Evolutionary conservation across 2,888 invertebrate genomes (phyloP).

Genomic region (Drosophila greeni): DNA sequence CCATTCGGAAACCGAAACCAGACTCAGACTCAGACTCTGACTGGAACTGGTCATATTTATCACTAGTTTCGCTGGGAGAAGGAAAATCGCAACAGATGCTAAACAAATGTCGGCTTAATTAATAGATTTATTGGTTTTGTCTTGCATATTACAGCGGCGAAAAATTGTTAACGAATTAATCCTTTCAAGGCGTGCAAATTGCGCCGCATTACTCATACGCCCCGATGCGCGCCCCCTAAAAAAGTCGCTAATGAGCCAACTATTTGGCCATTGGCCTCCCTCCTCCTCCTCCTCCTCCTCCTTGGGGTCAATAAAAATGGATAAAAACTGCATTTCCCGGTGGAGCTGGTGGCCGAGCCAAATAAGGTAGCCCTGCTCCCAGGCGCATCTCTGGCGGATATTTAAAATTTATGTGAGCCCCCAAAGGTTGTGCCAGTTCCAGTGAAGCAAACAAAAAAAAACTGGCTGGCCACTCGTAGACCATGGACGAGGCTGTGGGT

Average conservation of each 20-base stretch:
- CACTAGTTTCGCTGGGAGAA: conserved; percentile 23
- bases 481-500: conserved; percentile 34
- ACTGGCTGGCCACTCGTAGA: conserved; percentile 4
- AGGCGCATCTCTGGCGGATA: conserved; percentile 60
- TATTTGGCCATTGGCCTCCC: conserved; percentile 45
- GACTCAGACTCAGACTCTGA: background rate
- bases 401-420: conserved; percentile 68
- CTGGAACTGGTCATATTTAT: conserved; percentile 32
- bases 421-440: conserved; percentile 49
- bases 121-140: conserved; percentile 77
- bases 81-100: conserved; percentile 41
- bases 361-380: conserved; percentile 60
- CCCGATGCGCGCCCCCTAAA: conserved; percentile 28
- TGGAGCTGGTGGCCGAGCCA: conserved; percentile 35
- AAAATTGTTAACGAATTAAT: conserved; percentile 77
- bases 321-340: conserved; percentile 67
- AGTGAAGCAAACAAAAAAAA: conserved; percentile 34
- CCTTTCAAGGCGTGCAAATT: conserved; percentile 75
- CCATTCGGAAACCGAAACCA: conserved; percentile 50
- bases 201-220: conserved; percentile 64
- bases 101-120: conserved; percentile 75
- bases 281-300: too few relatives aligned
- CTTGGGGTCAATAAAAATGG: conserved; percentile 71
- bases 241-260: conserved; percentile 18
- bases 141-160: conserved; percentile 72